Conservation (phyloP, 2,113 vertebrate species). For the Pelecanus crispus region DNA sequence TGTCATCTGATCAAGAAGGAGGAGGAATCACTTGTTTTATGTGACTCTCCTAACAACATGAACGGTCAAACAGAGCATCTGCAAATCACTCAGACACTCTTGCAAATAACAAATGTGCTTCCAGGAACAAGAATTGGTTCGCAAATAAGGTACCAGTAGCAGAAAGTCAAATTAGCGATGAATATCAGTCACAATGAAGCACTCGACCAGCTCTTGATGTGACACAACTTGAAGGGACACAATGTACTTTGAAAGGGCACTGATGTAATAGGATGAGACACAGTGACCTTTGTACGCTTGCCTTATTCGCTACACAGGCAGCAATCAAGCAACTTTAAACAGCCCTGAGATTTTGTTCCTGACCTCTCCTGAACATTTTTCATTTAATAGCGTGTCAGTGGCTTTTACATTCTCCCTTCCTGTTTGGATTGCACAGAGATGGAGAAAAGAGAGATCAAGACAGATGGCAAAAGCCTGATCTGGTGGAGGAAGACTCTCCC, state of each 20-base stretch:
- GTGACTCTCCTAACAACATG: neutral
- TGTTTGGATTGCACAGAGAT: neutral
- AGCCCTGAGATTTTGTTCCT: conserved; percentile 41
- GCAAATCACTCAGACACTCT: neutral
- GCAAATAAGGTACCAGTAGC: conserved; percentile 5
- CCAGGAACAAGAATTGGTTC: neutral
- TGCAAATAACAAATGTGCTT: neutral
- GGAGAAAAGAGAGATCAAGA: neutral
- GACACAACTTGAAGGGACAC: conserved; percentile 64
- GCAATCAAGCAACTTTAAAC: conserved; percentile 60
- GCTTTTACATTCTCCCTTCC: conserved; percentile 20
- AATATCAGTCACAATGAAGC: conserved; percentile 57
- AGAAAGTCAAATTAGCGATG: conserved; percentile 51
- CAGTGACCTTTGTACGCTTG: conserved; percentile 54
- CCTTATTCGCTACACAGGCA: conserved; percentile 53
- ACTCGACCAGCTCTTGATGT: conserved; percentile 41
- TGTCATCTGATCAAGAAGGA: neutral
- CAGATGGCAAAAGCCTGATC: neutral
- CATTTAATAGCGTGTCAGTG: conserved; percentile 53
- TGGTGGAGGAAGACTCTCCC: neutral
- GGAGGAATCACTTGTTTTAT: neutral
- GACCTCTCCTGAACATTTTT: conserved; percentile 56
- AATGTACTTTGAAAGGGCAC: conserved; percentile 62
- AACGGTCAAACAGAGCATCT: neutral
- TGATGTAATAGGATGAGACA: conserved; percentile 66